Percentiles rank a stretch among this genome's conserved stretches.
phyloP scores from a whole-genome alignment of 2,888 invertebrate species.

The Protonemura montana region DNA sequence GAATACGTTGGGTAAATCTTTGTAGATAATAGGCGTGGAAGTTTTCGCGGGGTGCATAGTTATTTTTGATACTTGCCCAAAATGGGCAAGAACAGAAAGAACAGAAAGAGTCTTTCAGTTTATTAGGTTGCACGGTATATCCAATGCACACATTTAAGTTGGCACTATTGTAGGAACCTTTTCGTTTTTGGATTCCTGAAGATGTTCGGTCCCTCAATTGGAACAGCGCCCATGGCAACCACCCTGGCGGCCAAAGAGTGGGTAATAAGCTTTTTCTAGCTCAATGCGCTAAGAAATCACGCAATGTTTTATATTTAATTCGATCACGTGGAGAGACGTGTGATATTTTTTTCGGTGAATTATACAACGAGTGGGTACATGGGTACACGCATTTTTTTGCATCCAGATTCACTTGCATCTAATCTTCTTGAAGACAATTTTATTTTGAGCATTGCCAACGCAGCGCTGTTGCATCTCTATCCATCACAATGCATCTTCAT shows the following conservation, averaged over 20 bases:
- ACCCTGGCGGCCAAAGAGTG: not conserved
- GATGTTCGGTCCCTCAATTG: not conserved
- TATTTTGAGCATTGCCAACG: not conserved
- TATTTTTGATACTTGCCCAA: too few species aligned
- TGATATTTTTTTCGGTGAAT: not conserved
- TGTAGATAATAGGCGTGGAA: too few species aligned
- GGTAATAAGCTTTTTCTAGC: not conserved
- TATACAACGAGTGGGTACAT: not conserved
- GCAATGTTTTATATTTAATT: not conserved
- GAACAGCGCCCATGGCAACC: not conserved
- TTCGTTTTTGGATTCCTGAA: too few species aligned
- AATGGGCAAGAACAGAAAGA: too few species aligned
- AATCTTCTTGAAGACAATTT: conserved; percentile 5
- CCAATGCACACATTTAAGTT: too few species aligned
- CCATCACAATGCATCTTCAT: not conserved
- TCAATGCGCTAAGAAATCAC: not conserved
- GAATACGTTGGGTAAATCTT: too few species aligned
- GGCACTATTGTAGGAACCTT: too few species aligned
- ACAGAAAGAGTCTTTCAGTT: too few species aligned
- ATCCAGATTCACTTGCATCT: not conserved
- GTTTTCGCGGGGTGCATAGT: too few species aligned
- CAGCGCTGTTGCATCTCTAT: not conserved
- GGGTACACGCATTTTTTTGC: not conserved
- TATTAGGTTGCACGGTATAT: too few species aligned
- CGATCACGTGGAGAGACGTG: not conserved